Percentiles rank a stretch among this genome's conserved stretches.
These are phyloP conservation scores for Solea solea DNA, from an alignment of 2,113 vertebrate species.

Conservation along the genomic window DNA sequence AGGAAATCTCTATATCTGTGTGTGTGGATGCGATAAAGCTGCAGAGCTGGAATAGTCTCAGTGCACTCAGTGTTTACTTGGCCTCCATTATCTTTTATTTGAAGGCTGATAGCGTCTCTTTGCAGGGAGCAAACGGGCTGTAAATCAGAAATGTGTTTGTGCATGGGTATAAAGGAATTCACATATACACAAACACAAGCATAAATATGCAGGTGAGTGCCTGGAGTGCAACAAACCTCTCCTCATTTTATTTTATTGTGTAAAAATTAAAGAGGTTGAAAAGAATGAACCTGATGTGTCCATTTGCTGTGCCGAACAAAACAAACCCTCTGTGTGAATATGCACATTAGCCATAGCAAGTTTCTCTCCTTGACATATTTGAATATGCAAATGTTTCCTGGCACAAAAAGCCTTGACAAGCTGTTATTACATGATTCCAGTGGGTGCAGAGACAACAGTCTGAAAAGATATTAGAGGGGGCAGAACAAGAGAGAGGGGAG, in stretches of 20 bases:
- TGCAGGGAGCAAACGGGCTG: constrained; percentile 56
- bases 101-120: constrained; percentile 61
- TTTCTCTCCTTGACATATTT: constrained; percentile 56
- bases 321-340: constrained; percentile 53
- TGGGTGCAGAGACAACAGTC: constrained; percentile 65
- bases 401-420: constrained; percentile 74
- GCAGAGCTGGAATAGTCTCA: constrained; percentile 52
- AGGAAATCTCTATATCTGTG: constrained; percentile 66
- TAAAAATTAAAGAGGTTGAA: constrained; percentile 13
- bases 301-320: constrained; percentile 49
- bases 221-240: constrained; percentile 2
- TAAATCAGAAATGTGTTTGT: constrained; percentile 62
- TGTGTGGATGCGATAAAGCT: constrained; percentile 65
- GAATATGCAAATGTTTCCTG: constrained; percentile 74
- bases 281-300: constrained; percentile 49
- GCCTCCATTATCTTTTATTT: constrained; percentile 74
- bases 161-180: constrained; percentile 58
- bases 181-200: constrained; percentile 34
- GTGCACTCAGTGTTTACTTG: constrained; percentile 62
- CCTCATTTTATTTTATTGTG: constrained; percentile 26
- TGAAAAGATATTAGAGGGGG: constrained; percentile 61
- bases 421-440: constrained; percentile 73
- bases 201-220: constrained; percentile 45
- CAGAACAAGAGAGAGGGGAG: constrained; percentile 42
- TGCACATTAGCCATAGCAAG: constrained; percentile 60